Conservation (phyloP, 2,888 invertebrate genomes). For the Tethea ocularis region DNA sequence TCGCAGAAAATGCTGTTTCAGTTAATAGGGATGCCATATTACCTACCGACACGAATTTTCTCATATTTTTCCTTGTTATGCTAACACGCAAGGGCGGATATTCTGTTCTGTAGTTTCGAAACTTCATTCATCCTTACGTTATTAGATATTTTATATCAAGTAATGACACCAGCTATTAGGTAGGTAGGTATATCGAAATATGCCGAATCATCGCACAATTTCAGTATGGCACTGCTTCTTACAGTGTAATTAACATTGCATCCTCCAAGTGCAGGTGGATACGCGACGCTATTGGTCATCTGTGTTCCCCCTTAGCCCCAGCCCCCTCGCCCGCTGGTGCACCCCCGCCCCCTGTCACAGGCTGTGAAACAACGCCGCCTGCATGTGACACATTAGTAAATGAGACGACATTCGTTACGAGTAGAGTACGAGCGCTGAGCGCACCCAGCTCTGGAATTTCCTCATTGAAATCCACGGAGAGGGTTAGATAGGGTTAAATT, state of each 20-base stretch:
- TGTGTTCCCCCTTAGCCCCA: slow-evolving; percentile 29
- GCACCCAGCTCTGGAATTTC: slow-evolving; percentile 74
- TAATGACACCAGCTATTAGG: neutral
- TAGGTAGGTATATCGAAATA: neutral
- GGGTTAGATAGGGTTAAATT: slow-evolving; percentile 23
- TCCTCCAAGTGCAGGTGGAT: slow-evolving; percentile 49
- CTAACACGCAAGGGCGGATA: slow-evolving; percentile 1
- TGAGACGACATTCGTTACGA: slow-evolving; percentile 82
- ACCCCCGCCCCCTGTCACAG: slow-evolving; percentile 24
- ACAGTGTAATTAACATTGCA: slow-evolving; percentile 74
- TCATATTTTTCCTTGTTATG: slow-evolving; percentile 2
- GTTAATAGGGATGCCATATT: neutral
- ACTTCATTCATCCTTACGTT: neutral
- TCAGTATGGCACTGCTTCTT: slow-evolving; percentile 14
- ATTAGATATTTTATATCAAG: neutral
- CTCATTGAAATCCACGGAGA: slow-evolving; percentile 54
- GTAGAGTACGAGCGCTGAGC: slow-evolving; percentile 56
- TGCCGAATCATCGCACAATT: slow-evolving; percentile 1
- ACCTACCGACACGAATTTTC: neutral
- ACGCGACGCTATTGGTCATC: slow-evolving; percentile 74
- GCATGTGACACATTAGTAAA: slow-evolving; percentile 85
- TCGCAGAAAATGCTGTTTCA: slow-evolving; percentile 7
- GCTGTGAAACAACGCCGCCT: slow-evolving; percentile 80
- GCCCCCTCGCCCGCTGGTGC: slow-evolving; percentile 34
- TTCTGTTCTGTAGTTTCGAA: neutral